phyloP scores from a whole-genome alignment of 2,113 vertebrate species.

The Egretta garzetta region DNA sequence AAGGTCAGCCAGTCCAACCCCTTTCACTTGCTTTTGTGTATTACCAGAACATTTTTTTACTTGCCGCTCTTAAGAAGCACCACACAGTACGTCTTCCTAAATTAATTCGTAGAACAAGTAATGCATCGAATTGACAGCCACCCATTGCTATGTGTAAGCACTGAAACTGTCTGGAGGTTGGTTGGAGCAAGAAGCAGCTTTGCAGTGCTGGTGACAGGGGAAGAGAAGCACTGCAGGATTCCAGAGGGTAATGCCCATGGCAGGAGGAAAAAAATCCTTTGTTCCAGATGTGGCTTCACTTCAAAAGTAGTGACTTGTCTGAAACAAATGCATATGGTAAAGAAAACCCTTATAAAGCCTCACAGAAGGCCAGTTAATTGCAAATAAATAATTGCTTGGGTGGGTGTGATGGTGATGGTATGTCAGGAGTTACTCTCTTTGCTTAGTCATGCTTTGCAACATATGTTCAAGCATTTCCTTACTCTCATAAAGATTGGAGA shows the following conservation, averaged over 20 bases:
- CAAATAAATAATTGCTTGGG: neutral
- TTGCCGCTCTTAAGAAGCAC: fast-evolving
- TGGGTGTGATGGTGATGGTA: neutral
- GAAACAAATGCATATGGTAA: neutral
- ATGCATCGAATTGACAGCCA: neutral
- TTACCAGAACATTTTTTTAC: neutral
- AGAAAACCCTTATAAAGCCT: neutral
- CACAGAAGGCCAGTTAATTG: neutral
- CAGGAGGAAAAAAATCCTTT: neutral
- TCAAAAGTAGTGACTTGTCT: neutral
- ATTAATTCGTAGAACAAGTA: neutral
- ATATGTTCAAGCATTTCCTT: neutral
- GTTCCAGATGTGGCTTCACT: neutral
- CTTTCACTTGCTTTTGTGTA: neutral
- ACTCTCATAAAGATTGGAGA: neutral
- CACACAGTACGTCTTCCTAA: fast-evolving
- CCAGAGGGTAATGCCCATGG: neutral
- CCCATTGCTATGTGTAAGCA: neutral
- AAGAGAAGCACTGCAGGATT: neutral
- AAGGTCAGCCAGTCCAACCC: neutral
- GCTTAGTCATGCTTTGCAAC: constrained; percentile 16
- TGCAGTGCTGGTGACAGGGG: neutral
- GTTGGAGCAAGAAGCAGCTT: neutral
- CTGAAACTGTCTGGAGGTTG: neutral
- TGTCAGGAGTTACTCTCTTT: neutral